Evolutionary conservation across 2,113 vertebrate genomes (phyloP).

Genomic region (Hippolais icterina): DNA sequence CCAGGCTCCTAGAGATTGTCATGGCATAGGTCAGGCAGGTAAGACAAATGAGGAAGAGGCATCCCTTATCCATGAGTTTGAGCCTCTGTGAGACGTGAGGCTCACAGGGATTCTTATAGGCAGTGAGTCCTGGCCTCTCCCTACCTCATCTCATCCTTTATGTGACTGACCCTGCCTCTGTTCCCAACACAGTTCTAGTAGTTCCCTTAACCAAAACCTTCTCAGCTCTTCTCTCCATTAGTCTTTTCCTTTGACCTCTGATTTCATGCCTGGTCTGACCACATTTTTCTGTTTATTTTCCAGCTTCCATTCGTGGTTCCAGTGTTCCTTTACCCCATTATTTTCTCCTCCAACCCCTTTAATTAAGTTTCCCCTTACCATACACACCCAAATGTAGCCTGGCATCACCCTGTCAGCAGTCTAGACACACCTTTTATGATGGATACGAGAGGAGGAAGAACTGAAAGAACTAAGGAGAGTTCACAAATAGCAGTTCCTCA

Average conservation of each 20-base stretch:
- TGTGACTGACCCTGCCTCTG: background rate
- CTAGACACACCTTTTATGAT: background rate
- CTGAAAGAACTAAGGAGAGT: background rate
- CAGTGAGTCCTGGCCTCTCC: background rate
- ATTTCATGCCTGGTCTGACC: background rate
- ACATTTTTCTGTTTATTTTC: background rate
- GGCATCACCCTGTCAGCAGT: background rate
- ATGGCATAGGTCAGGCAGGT: background rate
- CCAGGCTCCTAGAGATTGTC: background rate
- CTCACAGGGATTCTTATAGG: background rate
- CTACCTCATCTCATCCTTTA: background rate
- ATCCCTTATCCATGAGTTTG: background rate
- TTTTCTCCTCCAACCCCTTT: background rate
- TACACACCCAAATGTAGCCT: background rate
- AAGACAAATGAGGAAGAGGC: background rate
- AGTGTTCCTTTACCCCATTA: background rate
- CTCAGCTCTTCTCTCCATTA: background rate
- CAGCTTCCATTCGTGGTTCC: background rate
- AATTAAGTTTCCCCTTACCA: background rate
- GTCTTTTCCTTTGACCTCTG: background rate
- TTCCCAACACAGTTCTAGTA: background rate
- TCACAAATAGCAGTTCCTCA: background rate
- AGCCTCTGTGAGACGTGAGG: background rate
- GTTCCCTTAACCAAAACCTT: background rate
- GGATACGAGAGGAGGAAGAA: background rate